A percentile compares a stretch with the other conserved stretches of the same genome.
These are phyloP conservation scores for Limnephilus auricula DNA, from an alignment of 2,888 invertebrate species.

Conservation along the genomic window DNA sequence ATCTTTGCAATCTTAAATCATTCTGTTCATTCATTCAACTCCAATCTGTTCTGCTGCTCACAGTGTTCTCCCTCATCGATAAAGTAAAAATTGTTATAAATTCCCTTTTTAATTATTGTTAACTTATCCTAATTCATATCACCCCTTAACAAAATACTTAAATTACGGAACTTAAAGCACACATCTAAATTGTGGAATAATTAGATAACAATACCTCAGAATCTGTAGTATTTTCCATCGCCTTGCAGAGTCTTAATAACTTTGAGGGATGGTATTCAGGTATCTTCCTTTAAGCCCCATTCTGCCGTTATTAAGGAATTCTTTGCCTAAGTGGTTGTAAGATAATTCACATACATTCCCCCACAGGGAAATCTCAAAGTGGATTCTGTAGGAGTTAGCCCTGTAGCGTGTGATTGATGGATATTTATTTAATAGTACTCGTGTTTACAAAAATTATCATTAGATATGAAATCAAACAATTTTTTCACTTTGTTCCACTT, in stretches of 20 bases:
- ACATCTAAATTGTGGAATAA: not conserved
- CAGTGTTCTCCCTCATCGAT: not conserved
- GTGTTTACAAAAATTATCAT: too few species aligned
- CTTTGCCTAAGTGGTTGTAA: constrained; percentile 24
- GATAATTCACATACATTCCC: constrained; percentile 18
- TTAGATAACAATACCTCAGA: not conserved
- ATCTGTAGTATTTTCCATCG: not conserved
- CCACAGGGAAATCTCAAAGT: not conserved
- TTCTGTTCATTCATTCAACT: too few species aligned
- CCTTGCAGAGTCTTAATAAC: not conserved
- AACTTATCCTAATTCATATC: not conserved
- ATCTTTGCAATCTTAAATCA: too few species aligned
- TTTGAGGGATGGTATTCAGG: not conserved
- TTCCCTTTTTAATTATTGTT: not conserved
- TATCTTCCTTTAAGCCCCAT: not conserved
- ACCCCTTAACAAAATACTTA: not conserved
- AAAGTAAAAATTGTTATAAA: not conserved
- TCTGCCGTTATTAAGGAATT: constrained; percentile 19
- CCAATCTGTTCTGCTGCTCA: not conserved
- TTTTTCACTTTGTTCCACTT: too few species aligned
- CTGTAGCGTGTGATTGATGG: not conserved
- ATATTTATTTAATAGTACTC: not conserved
- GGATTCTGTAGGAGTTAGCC: not conserved
- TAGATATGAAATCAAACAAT: too few species aligned
- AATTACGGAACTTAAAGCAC: not conserved